Percentiles rank a stretch among this genome's conserved stretches.
Conservation (phyloP, 2,113 vertebrate genomes). For the Zosterops lateralis region DNA sequence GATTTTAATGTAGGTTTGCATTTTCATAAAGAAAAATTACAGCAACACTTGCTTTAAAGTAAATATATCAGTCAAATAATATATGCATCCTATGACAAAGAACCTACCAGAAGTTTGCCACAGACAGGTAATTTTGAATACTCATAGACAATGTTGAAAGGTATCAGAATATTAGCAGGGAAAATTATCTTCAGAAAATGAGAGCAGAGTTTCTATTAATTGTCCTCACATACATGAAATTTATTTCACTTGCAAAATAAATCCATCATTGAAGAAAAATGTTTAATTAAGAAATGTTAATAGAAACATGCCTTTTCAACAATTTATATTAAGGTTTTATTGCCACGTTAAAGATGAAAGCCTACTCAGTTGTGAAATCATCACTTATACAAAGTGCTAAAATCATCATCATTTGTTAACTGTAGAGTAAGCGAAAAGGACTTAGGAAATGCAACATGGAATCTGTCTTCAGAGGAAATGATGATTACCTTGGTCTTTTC, state of each 20-base stretch:
- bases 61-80: neutral
- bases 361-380: conserved; percentile 8
- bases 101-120: neutral
- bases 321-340: conserved; percentile 29
- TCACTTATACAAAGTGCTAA: neutral
- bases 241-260: conserved; percentile 31
- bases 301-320: conserved; percentile 22
- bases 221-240: neutral
- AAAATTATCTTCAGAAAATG: neutral
- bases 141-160: neutral
- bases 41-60: neutral
- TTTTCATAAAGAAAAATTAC: neutral
- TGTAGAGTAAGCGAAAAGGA: neutral
- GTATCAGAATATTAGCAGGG: neutral
- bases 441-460: neutral
- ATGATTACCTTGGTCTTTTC: neutral
- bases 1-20: neutral
- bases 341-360: neutral
- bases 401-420: neutral
- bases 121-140: neutral
- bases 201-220: neutral
- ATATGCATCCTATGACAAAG: neutral
- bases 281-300: conserved; percentile 50
- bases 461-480: neutral
- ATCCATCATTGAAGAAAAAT: conserved; percentile 18